Evolutionary conservation across 1,140 invertebrate genomes (phyloP), one percentile per base, ranked within the genome.

Genomic region (Ceratitis capitata): DNA sequence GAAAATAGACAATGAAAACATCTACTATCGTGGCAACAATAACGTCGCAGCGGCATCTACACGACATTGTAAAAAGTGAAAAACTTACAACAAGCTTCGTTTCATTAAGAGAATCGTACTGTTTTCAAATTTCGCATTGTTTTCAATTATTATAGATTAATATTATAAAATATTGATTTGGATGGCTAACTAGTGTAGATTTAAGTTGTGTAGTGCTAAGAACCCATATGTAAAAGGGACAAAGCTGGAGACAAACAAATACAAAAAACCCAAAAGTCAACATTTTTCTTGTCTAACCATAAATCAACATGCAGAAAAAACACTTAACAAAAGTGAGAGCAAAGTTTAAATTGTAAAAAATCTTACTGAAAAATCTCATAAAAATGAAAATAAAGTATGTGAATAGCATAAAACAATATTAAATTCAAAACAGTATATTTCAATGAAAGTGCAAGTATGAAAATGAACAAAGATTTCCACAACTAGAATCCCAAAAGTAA

Each of bases 1-100:
- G 45, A 84, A 88, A 85, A 89, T 88, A 32, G 89, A 89, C 56
- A 90, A 91, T 85, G 90, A 91, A 85, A 89, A 89, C 61, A 90
- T 88, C 85, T 91, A 91, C 58, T 88, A 89, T 87, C 87, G 87
- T 64, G 89, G 91, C 88, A 91, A 86, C 85, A 89, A 87, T 45
- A 39, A n/a, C 7, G 69, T 39, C n/a, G n/a, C 69, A 23, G 69
- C 69, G n/a, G 69, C 82, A 53, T 53, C 82, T 0, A 58, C n/a
- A n/a, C 35, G 53, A 29, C 82, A 83, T 9, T 83, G 82, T 83
- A 83, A 58, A 47, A 83, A 83, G 49, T 83, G 47, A 83, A 53
- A 53, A 53, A 53, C 19, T 32, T 74, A 42, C n/a, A 26, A 16
- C 69, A 45, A 45, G 7, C 7, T 45, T 7, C 0, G 9, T 32